Base-by-base conservation (phyloP, 2,113 vertebrate genomes). In the Climacteris rufus region DNA sequence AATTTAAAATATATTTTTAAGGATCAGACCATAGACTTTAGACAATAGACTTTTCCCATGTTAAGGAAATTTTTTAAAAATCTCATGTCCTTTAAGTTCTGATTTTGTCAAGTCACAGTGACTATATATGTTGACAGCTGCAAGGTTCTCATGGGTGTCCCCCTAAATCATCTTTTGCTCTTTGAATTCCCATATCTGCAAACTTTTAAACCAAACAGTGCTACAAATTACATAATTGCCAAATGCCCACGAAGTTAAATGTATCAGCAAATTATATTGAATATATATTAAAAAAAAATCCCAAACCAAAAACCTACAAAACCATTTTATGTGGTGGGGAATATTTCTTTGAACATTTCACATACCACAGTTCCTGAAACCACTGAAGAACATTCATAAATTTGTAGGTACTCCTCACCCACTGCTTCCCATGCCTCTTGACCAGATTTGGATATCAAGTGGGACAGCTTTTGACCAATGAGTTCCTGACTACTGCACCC, bases 321-420 rank as follows among this genome's bases (percentile, higher is more conserved):
- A 63, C 2, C 9, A 37, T 35, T 45, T 11, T 8, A 30, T 40
- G 42, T 15, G 33, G 27, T 49, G 33, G 14, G 52, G 64, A 44
- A 30, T 30, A 75, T 60, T 83, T 92, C n/a, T 56, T 81, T 22
- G 13, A 86, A 72, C 35, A 24, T 91, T 31, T 44, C 39, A 93
- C 98, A 14, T 98, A 99, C 99, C 99, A 99, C 98, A 94, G 98
- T 98, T 97, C 98, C 99, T 19, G 98, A 98, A 42, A 98, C 61
- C 28, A 98, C 42, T 0, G 78, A 53, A 3, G 98, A 95, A 24
- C 78, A 91, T 90, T 98, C 98, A 45, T 98, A 97, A 2, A 64
- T 93, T 39, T 98, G 97, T 24, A 96, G 37, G 47, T 95, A 94
- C 74, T 99, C 98, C 80, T 99, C 98, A 7, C 96, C 96, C 72